Conservation (phyloP, 2,797 vertebrate genomes). For the Acomys russatus region DNA sequence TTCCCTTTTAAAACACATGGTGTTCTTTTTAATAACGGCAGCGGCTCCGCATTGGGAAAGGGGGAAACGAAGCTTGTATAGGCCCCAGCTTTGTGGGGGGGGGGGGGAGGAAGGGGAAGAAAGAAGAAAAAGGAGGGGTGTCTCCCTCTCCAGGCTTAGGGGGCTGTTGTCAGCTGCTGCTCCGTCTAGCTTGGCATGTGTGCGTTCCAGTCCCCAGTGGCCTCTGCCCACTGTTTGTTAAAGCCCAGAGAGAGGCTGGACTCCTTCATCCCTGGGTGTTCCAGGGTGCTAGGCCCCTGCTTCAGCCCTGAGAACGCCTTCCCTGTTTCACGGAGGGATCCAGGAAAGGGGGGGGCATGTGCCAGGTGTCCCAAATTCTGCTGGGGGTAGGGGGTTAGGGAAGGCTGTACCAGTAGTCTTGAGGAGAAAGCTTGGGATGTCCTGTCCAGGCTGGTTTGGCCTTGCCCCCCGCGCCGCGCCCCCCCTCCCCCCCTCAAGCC, state of each 20-base stretch:
- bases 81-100: conserved; percentile 70
- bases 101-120: conserved; percentile 22
- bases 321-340: not conserved
- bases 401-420: not conserved
- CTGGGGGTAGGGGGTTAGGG: not conserved
- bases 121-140: not conserved
- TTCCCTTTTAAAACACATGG: conserved; percentile 91
- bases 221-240: conserved; percentile 14
- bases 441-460: conserved; percentile 54
- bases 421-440: conserved; percentile 5
- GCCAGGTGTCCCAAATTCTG: not conserved
- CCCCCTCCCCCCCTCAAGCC: conserved; percentile 13
- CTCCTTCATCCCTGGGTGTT: not conserved
- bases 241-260: not conserved
- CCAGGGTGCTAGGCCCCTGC: not conserved
- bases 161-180: conserved; percentile 2
- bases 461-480: conserved; percentile 9
- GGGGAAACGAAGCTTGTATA: conserved; percentile 69
- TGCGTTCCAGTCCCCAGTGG: not conserved
- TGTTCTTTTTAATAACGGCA: conserved; percentile 83
- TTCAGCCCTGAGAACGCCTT: not conserved
- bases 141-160: conserved; percentile 2
- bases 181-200: not conserved
- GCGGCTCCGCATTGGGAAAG: conserved; percentile 71
- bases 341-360: not conserved